phyloP scores from a whole-genome alignment of 2,888 invertebrate species.

The Pegoplata infirma region DNA sequence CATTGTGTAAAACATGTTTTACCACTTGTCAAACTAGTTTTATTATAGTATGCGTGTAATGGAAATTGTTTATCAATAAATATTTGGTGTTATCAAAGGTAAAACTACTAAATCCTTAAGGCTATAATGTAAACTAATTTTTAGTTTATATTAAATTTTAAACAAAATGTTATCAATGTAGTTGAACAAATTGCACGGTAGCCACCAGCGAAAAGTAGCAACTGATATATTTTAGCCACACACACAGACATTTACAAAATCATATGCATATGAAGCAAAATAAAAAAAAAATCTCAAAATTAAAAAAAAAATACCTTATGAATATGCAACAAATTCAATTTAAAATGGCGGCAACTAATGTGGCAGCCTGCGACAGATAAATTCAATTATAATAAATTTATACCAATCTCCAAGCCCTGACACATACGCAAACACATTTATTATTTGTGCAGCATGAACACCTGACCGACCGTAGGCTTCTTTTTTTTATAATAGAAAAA shows the following conservation, averaged over 20 bases:
- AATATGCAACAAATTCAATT: slow-evolving; percentile 62
- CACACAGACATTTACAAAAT: slow-evolving; percentile 5
- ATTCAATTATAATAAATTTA: slow-evolving; percentile 61
- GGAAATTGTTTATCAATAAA: slow-evolving; percentile 7
- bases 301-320: slow-evolving; percentile 39
- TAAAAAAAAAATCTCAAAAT: background rate
- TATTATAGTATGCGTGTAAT: background rate
- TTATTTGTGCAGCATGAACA: slow-evolving; percentile 26
- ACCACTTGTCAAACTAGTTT: slow-evolving; percentile 20
- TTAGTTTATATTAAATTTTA: slow-evolving; percentile 36
- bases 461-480: slow-evolving; percentile 53
- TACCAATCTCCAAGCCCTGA: slow-evolving; percentile 24
- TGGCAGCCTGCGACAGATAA: slow-evolving; percentile 59
- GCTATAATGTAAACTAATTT: slow-evolving; percentile 5
- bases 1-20: background rate
- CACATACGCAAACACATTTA: background rate
- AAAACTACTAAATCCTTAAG: slow-evolving; percentile 5
- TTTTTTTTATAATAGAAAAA: slow-evolving; percentile 10
- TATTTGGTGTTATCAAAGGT: background rate
- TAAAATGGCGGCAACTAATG: slow-evolving; percentile 57
- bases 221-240: slow-evolving; percentile 51
- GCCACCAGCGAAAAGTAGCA: slow-evolving; percentile 39
- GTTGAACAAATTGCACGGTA: background rate
- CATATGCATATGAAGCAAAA: background rate
- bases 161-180: background rate